Evolutionary conservation across 2,113 vertebrate genomes (phyloP).

Genomic region (Lontra canadensis): DNA sequence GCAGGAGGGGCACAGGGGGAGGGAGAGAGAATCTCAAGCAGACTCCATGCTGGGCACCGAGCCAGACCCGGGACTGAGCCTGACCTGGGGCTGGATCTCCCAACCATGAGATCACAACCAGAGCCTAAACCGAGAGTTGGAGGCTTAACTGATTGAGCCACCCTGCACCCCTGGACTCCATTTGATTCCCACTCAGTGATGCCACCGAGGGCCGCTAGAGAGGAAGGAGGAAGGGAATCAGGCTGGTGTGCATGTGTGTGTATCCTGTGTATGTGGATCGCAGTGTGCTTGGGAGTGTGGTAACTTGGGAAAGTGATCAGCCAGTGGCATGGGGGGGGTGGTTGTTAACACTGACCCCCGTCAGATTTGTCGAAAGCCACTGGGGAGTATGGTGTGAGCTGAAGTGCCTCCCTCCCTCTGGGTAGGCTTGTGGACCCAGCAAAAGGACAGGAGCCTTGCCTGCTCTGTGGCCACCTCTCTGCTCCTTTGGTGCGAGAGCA

Average conservation of each 20-base stretch:
- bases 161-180: not conserved
- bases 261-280: not conserved
- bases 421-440: not conserved
- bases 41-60: too few species aligned
- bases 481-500: not conserved
- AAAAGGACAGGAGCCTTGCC: not conserved
- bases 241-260: too few species aligned
- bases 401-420: not conserved
- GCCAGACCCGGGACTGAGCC: too few species aligned
- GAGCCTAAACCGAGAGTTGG: too few species aligned
- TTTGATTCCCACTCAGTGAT: not conserved
- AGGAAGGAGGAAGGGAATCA: not conserved
- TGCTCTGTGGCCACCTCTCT: not conserved
- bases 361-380: not conserved
- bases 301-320: not conserved
- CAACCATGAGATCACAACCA: too few species aligned
- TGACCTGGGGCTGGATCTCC: too few species aligned
- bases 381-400: not conserved
- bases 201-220: not conserved
- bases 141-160: too few species aligned
- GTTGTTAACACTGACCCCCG: not conserved
- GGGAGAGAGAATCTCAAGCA: too few species aligned
- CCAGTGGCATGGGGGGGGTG: not conserved
- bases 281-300: not conserved
- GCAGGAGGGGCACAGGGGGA: too few species aligned